A percentile compares a stretch with the other conserved stretches of the same genome.
These are phyloP conservation scores for Xiphophorus maculatus DNA, from an alignment of 2,113 vertebrate genomes.

Conservation along the genomic window DNA sequence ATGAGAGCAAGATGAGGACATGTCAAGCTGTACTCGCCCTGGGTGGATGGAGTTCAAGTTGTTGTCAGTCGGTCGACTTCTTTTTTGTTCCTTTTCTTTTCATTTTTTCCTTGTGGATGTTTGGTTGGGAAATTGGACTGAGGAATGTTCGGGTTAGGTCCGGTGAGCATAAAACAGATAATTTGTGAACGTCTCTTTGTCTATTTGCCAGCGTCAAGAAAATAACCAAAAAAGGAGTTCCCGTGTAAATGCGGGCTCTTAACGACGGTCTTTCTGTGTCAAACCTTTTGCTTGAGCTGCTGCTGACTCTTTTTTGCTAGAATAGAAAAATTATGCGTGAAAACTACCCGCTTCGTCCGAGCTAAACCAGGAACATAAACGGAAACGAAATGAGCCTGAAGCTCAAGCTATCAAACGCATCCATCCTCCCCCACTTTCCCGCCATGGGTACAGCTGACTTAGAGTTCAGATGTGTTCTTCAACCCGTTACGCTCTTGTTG, in stretches of 20 bases:
- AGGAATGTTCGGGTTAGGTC: too few relatives aligned
- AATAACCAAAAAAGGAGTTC: too few relatives aligned
- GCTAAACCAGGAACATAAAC: slow-evolving; percentile 5
- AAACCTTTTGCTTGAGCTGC: too few relatives aligned
- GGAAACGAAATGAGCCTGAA: slow-evolving; percentile 14
- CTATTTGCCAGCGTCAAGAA: too few relatives aligned
- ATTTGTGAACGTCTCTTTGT: too few relatives aligned
- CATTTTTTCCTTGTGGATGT: too few relatives aligned
- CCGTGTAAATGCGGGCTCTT: too few relatives aligned
- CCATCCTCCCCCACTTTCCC: slow-evolving; percentile 13
- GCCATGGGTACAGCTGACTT: background rate
- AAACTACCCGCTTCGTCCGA: background rate
- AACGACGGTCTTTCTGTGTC: too few relatives aligned
- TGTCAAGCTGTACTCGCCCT: background rate
- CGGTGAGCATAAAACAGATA: too few relatives aligned
- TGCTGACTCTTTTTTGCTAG: too few relatives aligned
- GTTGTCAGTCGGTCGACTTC: background rate
- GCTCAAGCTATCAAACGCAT: slow-evolving; percentile 21
- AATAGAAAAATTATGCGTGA: too few relatives aligned
- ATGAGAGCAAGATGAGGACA: slow-evolving; percentile 1
- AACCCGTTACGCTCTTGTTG: background rate
- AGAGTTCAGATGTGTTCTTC: background rate
- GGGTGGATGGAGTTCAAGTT: background rate
- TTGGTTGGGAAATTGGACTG: background rate
- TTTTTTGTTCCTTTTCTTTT: too few relatives aligned